Base-by-base conservation (phyloP, 2,113 vertebrate species). In the Scalopus aquaticus region DNA sequence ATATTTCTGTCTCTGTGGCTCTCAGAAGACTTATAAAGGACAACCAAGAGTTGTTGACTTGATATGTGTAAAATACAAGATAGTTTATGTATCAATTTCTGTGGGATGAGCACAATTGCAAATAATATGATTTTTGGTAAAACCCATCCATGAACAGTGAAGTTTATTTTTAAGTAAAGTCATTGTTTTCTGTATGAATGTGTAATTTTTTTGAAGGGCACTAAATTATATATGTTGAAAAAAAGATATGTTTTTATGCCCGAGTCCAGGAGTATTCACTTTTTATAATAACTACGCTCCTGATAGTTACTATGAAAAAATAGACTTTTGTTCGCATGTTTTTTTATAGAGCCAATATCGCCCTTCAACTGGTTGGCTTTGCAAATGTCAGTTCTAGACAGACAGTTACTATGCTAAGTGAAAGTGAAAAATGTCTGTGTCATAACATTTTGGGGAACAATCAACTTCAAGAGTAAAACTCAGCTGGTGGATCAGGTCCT, bases 91-190 rank as follows among this genome's bases (percentile, higher is more conserved):
- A 54, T 93, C 76, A 84, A 20, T 16, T 64, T 93, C 35, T 67
- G 28, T 62, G 67, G 30, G 78, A 51, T 5, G 15, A 87, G 26
- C 16, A 90, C 28, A 74, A 67, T 69, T 44, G 7, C 11, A 90
- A 81, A 73, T 90, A n/a, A 80, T 78, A 84, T 24, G 67, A 70
- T 62, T 95, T 95, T 88, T 94, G 77, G 62, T 92, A 88, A 95
- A 90, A 56, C 19, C 28, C 62, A 74, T 78, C 17, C 30, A 87
- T 46, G 22, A 93, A 22, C 15, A 77, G 26, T 56, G 69, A 60
- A 32, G 5, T 79, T 88, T 91, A 94, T 28, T 28, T 22, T 16
- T 64, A 69, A 84, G 51, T 72, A 79, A 78, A 86, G 32, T 60
- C 9, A 70, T 80, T 88, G 42, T 39, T 95, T 97, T 60, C 72